phyloP scores from a whole-genome alignment of 2,797 vertebrate genomes.

The Parauchenoglanis punctatus region DNA sequence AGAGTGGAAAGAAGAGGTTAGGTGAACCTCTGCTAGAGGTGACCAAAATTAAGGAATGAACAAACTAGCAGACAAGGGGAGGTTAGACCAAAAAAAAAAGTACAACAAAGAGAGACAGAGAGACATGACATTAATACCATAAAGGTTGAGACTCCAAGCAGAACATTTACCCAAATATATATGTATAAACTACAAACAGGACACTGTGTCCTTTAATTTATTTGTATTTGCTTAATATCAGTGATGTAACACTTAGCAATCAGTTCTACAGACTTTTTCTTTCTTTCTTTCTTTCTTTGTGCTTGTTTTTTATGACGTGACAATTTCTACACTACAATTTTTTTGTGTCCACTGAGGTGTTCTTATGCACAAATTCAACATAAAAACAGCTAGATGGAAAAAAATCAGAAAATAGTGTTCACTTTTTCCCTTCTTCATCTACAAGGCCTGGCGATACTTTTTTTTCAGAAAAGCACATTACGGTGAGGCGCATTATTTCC shows the following conservation, averaged over 20 bases:
- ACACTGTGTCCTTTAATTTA: neutral
- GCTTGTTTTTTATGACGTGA: neutral
- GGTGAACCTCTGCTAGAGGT: neutral
- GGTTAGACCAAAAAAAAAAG: neutral
- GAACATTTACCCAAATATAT: neutral
- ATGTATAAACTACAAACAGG: no score
- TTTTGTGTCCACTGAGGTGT: neutral
- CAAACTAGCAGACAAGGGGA: neutral
- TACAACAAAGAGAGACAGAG: neutral
- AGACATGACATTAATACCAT: neutral
- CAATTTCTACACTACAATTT: neutral
- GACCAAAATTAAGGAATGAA: neutral
- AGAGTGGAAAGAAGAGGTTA: neutral
- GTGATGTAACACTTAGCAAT: neutral
- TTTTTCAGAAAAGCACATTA: conserved; percentile 39
- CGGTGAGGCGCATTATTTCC: conserved; percentile 30
- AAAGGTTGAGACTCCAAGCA: neutral
- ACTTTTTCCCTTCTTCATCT: neutral
- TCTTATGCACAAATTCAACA: neutral
- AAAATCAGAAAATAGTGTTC: neutral
- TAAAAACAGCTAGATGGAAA: neutral
- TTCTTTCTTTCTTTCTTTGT: neutral
- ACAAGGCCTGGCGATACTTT: neutral
- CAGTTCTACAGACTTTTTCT: neutral
- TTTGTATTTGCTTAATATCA: neutral